A percentile compares a stretch with the other conserved stretches of the same genome.
Evolutionary conservation across 1,140 invertebrate species (phyloP).

Genomic region (Drosophila trapezifrons): DNA sequence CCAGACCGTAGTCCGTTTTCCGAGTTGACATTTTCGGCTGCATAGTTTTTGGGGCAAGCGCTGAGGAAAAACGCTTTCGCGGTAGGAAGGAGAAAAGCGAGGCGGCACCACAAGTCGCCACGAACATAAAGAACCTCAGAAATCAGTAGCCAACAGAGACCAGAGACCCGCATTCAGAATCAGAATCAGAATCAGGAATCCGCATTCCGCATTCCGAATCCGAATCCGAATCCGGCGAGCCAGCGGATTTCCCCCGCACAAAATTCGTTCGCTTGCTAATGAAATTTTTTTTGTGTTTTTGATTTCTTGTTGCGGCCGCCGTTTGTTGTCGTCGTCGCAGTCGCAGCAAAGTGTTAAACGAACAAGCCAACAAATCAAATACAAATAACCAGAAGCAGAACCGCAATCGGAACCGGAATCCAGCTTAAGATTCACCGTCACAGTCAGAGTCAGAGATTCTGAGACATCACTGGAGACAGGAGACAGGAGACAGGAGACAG

Average conservation of each 20-base stretch:
- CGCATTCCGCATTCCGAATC: slow-evolving; percentile 1
- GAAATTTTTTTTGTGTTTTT: slow-evolving; percentile 39
- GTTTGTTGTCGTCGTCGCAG: slow-evolving; percentile 1
- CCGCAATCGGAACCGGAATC: neutral
- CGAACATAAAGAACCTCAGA: slow-evolving; percentile 20
- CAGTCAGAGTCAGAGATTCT: slow-evolving; percentile 12
- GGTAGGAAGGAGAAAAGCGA: slow-evolving; percentile 2
- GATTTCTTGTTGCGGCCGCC: slow-evolving; percentile 31
- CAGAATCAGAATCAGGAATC: neutral
- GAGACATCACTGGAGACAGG: neutral
- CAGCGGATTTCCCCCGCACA: neutral
- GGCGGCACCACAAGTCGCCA: slow-evolving; percentile 27
- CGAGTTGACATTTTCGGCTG: slow-evolving; percentile 66
- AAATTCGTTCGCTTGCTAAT: slow-evolving; percentile 30
- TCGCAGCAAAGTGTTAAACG: slow-evolving; percentile 53
- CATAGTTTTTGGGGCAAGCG: slow-evolving; percentile 64
- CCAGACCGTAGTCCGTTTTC: slow-evolving; percentile 21
- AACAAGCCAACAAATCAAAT: slow-evolving; percentile 44
- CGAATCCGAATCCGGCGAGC: neutral
- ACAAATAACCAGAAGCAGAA: slow-evolving; percentile 24
- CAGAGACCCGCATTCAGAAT: slow-evolving; percentile 5
- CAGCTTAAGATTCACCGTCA: neutral
- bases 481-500: slow-evolving; percentile 9
- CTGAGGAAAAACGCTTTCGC: slow-evolving; percentile 40
- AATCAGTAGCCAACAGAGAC: slow-evolving; percentile 3